These are phyloP conservation scores for Nannoperca obscura DNA, from an alignment of 2,797 vertebrate genomes.

Conservation along the genomic window DNA sequence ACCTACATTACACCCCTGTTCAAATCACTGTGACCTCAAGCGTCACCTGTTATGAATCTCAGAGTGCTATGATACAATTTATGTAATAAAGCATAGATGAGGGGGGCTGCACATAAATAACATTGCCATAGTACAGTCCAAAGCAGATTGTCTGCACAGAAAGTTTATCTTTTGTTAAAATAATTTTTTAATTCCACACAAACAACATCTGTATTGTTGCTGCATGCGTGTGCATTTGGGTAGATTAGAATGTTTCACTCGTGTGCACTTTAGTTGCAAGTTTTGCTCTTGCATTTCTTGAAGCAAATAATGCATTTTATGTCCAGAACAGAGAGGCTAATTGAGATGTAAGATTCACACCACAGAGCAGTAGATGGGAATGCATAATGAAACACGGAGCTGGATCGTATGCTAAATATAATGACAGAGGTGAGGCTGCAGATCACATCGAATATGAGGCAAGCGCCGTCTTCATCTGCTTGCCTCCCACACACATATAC, in stretches of 20 bases:
- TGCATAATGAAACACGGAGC: slow-evolving; percentile 75
- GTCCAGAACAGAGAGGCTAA: slow-evolving; percentile 75
- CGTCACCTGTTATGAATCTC: background rate
- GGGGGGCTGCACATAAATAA: background rate
- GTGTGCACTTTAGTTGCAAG: slow-evolving; percentile 24
- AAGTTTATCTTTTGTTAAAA: too few relatives aligned
- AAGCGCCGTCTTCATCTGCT: slow-evolving; percentile 72
- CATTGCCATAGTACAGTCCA: too few relatives aligned
- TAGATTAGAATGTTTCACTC: slow-evolving; percentile 28
- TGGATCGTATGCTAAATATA: slow-evolving; percentile 78
- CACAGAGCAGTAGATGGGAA: slow-evolving; percentile 67
- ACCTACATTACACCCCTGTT: background rate
- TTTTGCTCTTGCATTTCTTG: slow-evolving; percentile 52
- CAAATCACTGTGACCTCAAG: background rate
- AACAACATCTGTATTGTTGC: background rate
- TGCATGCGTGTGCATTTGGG: slow-evolving; percentile 10
- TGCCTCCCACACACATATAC: slow-evolving; percentile 65
- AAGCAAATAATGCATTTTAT: slow-evolving; percentile 68
- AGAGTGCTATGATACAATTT: too few relatives aligned
- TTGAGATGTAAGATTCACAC: slow-evolving; percentile 78
- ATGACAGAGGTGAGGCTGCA: slow-evolving; percentile 77
- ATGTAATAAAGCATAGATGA: too few relatives aligned
- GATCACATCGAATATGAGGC: slow-evolving; percentile 76
- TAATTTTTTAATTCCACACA: background rate
- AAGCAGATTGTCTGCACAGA: too few relatives aligned